Evolutionary conservation across 2,113 vertebrate genomes (phyloP).

Genomic region (Tichodroma muraria): DNA sequence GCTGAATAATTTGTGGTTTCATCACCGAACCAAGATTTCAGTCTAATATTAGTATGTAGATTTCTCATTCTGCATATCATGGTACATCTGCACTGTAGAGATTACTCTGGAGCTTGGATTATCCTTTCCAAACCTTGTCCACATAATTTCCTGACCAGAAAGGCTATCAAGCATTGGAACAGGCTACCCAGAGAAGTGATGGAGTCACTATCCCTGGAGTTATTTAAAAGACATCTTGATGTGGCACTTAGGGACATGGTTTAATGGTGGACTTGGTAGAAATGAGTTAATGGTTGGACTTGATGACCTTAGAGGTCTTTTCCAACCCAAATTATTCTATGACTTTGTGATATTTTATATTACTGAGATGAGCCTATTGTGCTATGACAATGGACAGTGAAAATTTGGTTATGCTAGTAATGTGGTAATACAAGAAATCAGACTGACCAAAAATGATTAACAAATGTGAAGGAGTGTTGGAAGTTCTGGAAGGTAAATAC

Average conservation of each 20-base stretch:
- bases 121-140: not conserved
- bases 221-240: not conserved
- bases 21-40: not conserved
- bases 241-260: not conserved
- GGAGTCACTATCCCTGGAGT: not conserved
- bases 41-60: not conserved
- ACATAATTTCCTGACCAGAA: not conserved
- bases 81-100: not conserved
- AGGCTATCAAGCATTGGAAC: not conserved
- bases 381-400: not conserved
- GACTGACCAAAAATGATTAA: not conserved
- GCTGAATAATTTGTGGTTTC: not conserved
- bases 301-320: not conserved
- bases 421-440: not conserved
- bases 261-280: not conserved
- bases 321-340: not conserved
- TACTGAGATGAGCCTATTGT: not conserved
- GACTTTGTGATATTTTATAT: not conserved
- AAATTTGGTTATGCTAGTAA: not conserved
- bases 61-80: not conserved
- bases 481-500: not conserved
- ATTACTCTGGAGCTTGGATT: not conserved
- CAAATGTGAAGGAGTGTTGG: not conserved
- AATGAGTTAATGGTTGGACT: not conserved
- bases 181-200: not conserved